Evolutionary conservation across 2,888 invertebrate species (phyloP).

Genomic region (Athrips mouffetella): DNA sequence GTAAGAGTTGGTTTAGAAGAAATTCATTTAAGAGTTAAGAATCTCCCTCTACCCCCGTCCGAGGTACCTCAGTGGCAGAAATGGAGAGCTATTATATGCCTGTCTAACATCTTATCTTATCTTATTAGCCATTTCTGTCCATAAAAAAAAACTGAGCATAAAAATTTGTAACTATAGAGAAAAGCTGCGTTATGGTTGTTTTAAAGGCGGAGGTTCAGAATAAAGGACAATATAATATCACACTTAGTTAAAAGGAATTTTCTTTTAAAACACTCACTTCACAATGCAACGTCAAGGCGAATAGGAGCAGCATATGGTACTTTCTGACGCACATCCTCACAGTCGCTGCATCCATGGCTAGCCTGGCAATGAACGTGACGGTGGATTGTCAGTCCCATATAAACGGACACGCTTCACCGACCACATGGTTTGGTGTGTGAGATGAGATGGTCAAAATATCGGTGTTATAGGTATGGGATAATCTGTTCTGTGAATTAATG

Average conservation of each 20-base stretch:
- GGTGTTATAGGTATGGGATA: neutral
- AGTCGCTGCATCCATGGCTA: slow-evolving; percentile 29
- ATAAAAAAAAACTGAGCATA: neutral
- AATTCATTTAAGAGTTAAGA: too few relatives aligned
- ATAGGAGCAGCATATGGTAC: slow-evolving; percentile 38
- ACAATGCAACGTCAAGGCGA: slow-evolving; percentile 38
- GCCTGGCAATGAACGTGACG: slow-evolving; percentile 33
- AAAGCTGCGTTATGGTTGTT: too few relatives aligned
- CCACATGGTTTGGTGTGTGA: slow-evolving; percentile 13
- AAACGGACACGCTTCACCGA: slow-evolving; percentile 46
- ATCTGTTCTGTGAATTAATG: neutral
- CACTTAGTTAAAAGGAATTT: neutral
- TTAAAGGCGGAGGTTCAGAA: too few relatives aligned
- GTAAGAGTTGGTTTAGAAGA: neutral
- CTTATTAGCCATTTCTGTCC: too few relatives aligned
- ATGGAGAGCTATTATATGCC: too few relatives aligned
- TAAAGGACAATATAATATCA: too few relatives aligned
- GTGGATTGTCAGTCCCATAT: slow-evolving; percentile 28
- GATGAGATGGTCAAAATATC: neutral
- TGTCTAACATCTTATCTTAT: too few relatives aligned
- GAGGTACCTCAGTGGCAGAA: too few relatives aligned
- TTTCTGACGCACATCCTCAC: slow-evolving; percentile 45
- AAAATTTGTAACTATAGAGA: neutral
- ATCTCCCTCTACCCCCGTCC: too few relatives aligned
- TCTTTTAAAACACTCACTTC: slow-evolving; percentile 40